A percentile compares a stretch with the other conserved stretches of the same genome.
Evolutionary conservation across 2,888 invertebrate genomes (phyloP).

Genomic region (Lathronympha strigana): DNA sequence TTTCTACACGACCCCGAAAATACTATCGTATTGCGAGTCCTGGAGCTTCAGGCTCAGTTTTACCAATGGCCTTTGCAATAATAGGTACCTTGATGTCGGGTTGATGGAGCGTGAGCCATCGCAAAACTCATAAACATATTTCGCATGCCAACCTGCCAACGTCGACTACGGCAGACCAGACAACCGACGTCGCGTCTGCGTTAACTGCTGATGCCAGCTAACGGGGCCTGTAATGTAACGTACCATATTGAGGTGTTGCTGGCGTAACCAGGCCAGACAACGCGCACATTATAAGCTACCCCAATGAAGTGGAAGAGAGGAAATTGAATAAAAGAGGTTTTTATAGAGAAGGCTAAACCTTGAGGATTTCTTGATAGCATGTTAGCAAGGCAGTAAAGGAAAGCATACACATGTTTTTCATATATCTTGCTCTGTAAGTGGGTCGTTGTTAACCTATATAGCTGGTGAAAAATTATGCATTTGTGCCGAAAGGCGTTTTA

Average conservation of each 20-base stretch:
- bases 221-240: constrained; percentile 4
- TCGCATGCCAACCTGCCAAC: constrained; percentile 14
- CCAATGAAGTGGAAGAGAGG: too few relatives aligned
- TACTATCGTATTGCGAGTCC: too few relatives aligned
- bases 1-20: too few relatives aligned
- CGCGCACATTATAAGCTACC: not conserved
- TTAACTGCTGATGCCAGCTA: constrained; percentile 12
- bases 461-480: too few relatives aligned
- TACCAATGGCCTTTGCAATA: not conserved
- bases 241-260: not conserved
- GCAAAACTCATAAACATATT: constrained; percentile 19
- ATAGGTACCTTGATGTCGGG: constrained; percentile 3
- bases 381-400: too few relatives aligned
- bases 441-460: too few relatives aligned
- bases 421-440: too few relatives aligned
- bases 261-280: not conserved
- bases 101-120: constrained; percentile 13
- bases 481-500: too few relatives aligned
- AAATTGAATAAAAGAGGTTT: too few relatives aligned
- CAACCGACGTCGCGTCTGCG: constrained; percentile 7
- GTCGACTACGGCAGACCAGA: not conserved
- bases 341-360: too few relatives aligned
- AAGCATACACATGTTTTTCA: too few relatives aligned
- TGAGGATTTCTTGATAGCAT: too few relatives aligned
- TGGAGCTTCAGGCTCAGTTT: not conserved